Percentiles rank a stretch among this genome's conserved stretches.
Conservation (phyloP, 2,113 vertebrate genomes). For the Solea senegalensis region DNA sequence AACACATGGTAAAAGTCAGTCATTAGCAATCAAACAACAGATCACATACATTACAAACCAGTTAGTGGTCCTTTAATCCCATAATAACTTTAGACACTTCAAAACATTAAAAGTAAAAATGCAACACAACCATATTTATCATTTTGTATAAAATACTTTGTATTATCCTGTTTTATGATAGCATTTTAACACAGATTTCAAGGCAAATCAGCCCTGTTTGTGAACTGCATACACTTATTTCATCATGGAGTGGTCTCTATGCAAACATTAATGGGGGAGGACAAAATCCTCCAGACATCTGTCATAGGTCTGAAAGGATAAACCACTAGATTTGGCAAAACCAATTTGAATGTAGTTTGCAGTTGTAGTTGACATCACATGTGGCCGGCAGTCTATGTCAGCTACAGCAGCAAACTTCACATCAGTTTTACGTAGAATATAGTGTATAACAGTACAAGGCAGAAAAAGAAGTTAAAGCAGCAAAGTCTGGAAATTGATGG, state of each 20-base stretch:
- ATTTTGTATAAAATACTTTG: too few relatives aligned
- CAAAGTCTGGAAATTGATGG: not conserved
- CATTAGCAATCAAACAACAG: constrained; percentile 38
- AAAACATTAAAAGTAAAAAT: too few relatives aligned
- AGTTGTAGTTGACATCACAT: too few relatives aligned
- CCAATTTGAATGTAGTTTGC: not conserved
- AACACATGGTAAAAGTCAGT: constrained; percentile 67
- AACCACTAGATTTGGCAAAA: constrained; percentile 2
- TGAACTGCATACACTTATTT: not conserved
- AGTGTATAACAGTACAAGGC: not conserved
- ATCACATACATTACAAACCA: not conserved
- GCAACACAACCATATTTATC: too few relatives aligned
- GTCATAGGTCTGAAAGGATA: constrained; percentile 3
- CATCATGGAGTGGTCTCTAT: not conserved
- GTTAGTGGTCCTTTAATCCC: too few relatives aligned
- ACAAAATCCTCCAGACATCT: not conserved
- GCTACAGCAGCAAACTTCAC: not conserved
- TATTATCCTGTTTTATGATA: not conserved
- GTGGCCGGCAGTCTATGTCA: not conserved
- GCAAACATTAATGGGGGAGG: not conserved
- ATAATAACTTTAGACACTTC: too few relatives aligned
- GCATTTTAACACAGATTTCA: not conserved
- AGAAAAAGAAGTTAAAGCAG: not conserved
- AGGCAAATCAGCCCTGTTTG: not conserved
- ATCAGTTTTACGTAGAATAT: not conserved